Evolutionary conservation across 2,888 invertebrate species (phyloP), one percentile per base, ranked within the genome.

Genomic region (Calliscelio sp.): DNA sequence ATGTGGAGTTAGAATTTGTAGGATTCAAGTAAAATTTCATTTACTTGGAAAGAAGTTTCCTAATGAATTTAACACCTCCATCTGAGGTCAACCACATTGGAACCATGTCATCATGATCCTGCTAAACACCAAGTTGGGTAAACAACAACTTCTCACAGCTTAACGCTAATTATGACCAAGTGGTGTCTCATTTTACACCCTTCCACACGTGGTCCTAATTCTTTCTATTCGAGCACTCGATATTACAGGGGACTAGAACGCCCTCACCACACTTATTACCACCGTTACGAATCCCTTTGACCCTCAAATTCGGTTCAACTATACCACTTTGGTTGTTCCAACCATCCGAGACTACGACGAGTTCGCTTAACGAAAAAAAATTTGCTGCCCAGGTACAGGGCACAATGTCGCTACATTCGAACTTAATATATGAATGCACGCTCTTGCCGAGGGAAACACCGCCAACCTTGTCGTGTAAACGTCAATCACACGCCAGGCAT

Each of bases 401-500:
- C 38, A 55, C 65, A 53, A 35, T 24, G 55, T 82, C 49, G 71
- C 59, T 14, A 74, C 74, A 63, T 68, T 73, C 66, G 28, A 55
- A 74, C 46, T 46, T 57, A 55, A 68, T 68, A 49, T 55, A 51
- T 32, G 71, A 59, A 77, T 63, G 35, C 25, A n/a, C n/a, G 41
- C 35, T 66, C 49, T 59, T 24, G 18, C 22, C 25, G 61, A 81
- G 77, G 78, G 84, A 71, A 78, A 79, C 73, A 80, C 32, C 73
- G 68, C 70, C 61, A 84, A 66, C 66, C 80, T 82, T 87, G 75
- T 85, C 92, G 89, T 92, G 92, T 92, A 93, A 91, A 92, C 90
- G 93, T 93, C 93, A 93, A 93, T 93, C 93, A 93, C 93, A 93
- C 89, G 89, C 92, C 88, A 87, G 86, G 92, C 92, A 92, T 93